Conservation (phyloP, 2,797 vertebrate species). For the Cuculus canorus region DNA sequence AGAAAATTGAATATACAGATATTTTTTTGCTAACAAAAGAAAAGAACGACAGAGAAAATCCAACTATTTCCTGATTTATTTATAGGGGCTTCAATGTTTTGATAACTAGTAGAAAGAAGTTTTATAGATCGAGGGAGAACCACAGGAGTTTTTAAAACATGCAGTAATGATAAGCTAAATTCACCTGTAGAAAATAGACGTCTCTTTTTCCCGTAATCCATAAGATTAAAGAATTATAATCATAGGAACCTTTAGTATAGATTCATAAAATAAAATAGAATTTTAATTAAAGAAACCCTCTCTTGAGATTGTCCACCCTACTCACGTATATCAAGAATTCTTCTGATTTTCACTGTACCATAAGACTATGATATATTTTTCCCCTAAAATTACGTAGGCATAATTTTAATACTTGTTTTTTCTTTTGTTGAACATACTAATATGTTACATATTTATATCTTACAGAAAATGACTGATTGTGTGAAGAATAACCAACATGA, state of each 20-base stretch:
- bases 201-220: background rate
- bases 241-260: background rate
- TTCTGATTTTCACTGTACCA: background rate
- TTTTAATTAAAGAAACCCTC: background rate
- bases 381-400: background rate
- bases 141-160: background rate
- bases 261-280: conserved; percentile 16
- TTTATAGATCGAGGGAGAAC: background rate
- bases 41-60: background rate
- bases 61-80: background rate
- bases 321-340: background rate
- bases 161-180: background rate
- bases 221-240: background rate
- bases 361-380: background rate
- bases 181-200: background rate
- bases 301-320: background rate
- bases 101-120: background rate
- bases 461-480: background rate
- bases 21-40: background rate
- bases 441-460: background rate
- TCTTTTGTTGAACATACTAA: background rate
- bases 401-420: background rate
- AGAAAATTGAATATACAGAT: conserved; percentile 27
- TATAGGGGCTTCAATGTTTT: background rate
- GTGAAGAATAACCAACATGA: background rate